phyloP scores from a whole-genome alignment of 2,797 vertebrate genomes.

The Buceros bicornis region DNA sequence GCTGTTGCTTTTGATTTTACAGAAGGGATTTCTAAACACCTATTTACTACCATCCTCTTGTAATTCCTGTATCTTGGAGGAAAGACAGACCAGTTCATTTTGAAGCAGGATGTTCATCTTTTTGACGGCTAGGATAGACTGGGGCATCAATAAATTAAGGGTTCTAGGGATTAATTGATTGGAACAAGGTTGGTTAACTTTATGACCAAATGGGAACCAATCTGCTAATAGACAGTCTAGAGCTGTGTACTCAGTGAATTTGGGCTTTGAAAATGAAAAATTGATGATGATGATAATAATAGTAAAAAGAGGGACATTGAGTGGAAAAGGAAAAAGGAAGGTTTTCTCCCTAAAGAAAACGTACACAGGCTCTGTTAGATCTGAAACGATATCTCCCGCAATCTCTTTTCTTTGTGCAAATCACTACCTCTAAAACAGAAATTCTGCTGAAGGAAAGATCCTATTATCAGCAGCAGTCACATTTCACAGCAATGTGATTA shows the following conservation, averaged over 20 bases:
- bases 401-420: conserved; percentile 69
- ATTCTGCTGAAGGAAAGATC: conserved; percentile 67
- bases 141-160: conserved; percentile 60
- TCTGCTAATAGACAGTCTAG: conserved; percentile 40
- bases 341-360: conserved; percentile 45
- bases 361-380: conserved; percentile 56
- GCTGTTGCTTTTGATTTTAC: conserved; percentile 39
- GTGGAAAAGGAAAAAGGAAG: not conserved
- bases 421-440: conserved; percentile 69
- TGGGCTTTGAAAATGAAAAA: conserved; percentile 52
- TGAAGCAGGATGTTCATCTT: conserved; percentile 55
- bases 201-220: conserved; percentile 68
- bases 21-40: conserved; percentile 62
- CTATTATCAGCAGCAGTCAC: conserved; percentile 72
- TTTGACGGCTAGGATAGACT: not conserved
- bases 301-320: not conserved
- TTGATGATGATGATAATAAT: not conserved
- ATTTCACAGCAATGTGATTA: conserved; percentile 77
- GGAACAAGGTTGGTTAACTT: conserved; percentile 71
- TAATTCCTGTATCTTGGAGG: conserved; percentile 33
- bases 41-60: conserved; percentile 40
- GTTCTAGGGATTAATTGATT: conserved; percentile 73
- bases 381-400: conserved; percentile 66
- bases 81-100: conserved; percentile 48
- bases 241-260: not conserved